Percentiles rank a stretch among this genome's conserved stretches.
Conservation (phyloP, 2,797 vertebrate genomes). For the Prionace glauca region DNA sequence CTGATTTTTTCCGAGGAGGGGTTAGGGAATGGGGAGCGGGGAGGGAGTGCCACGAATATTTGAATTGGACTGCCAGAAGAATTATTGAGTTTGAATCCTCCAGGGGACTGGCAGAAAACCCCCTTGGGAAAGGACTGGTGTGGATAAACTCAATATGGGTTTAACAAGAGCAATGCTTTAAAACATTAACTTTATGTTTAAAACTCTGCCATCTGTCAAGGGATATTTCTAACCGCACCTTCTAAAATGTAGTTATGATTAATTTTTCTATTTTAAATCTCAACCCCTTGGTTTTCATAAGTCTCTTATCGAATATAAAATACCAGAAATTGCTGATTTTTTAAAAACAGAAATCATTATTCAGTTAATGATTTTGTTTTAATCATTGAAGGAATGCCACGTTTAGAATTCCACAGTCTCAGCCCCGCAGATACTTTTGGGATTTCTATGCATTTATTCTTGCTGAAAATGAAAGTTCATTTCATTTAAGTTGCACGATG, state of each 20-base stretch:
- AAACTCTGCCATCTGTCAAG: not conserved
- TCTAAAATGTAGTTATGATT: not conserved
- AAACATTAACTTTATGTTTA: slow-evolving; percentile 2
- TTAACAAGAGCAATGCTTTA: not conserved
- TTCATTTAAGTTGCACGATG: not conserved
- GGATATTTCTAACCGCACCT: not conserved
- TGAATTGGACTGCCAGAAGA: slow-evolving; percentile 2
- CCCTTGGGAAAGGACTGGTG: not conserved
- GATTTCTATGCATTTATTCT: not conserved
- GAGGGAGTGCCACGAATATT: not conserved
- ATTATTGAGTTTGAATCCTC: slow-evolving; percentile 25
- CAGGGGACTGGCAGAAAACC: not conserved
- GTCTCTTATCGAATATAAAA: not conserved
- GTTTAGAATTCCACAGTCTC: not conserved
- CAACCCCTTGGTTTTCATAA: not conserved
- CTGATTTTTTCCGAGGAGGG: not conserved
- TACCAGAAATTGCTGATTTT: not conserved
- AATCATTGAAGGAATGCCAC: not conserved
- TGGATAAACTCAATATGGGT: not conserved
- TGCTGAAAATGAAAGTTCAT: not conserved
- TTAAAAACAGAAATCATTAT: not conserved
- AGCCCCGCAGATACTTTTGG: not conserved
- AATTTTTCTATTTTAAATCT: not conserved
- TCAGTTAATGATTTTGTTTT: too few species aligned
- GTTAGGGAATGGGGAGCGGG: too few species aligned